Evolutionary conservation across 2,888 invertebrate genomes (phyloP), one percentile per base, ranked within the genome.

Genomic region (Drosophila barbarae): DNA sequence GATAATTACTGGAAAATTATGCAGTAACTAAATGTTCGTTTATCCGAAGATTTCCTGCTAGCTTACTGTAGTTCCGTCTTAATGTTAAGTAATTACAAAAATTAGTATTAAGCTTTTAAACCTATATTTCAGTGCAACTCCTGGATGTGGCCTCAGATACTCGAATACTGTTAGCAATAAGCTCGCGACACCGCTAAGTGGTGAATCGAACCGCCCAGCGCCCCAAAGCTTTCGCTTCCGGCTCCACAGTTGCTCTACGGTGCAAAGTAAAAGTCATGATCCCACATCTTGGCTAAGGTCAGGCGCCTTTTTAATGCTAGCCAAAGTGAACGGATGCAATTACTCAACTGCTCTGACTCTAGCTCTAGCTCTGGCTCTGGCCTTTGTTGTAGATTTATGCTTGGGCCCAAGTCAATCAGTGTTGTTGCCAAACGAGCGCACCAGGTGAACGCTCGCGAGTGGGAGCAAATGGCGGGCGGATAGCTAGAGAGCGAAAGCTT

Each of bases 301-400:
- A 63, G 68, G 42, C 68, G 68, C 56, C 63, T 54, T 42, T 66
- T 36, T 26, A 52, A 60, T 47, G 70, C 60, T 53, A 44, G 53
- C 49, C 81, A 83, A 78, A 78, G 77, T 78, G 77, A 78, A 77
- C 84, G 77, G 74, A 80, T 83, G 74, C 74, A 80, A 46, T 77
- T 61, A 65, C 52, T 68, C 47, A 59, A 69, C 64, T 55, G 64
- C 35, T 49, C 46, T 18, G 46, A 30, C 30, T 46, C 44, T 7
- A 3, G 6, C 44, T 28, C 10, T 7, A 3, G 6, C 44, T 28
- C 10, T 13, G 46, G 30, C 46, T 46, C 47, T 77, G 85, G 66
- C 76, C 84, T 76, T 69, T 73, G 55, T 56, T 54, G 32, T 39
- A 36, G 69, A 30, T 38, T 84, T 69, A 71, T 77, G 85, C 66